A percentile compares a stretch with the other conserved stretches of the same genome.
Evolutionary conservation across 1,140 invertebrate species (phyloP).

Genomic region (Macrobrachium nipponense): DNA sequence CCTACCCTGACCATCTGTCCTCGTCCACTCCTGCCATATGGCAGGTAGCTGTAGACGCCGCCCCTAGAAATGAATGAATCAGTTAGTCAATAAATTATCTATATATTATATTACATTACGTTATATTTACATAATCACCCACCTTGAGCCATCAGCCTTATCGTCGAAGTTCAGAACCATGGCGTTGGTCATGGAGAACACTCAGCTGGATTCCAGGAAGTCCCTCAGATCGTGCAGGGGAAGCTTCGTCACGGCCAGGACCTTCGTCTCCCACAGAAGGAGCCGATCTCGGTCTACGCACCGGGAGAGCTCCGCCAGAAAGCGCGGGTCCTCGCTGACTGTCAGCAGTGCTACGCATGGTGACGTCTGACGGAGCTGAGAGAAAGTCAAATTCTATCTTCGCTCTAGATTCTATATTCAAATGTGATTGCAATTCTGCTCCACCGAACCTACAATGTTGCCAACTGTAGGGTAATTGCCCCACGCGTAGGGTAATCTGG

Average conservation of each 20-base stretch:
- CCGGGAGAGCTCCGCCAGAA: neutral
- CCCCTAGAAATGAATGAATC: neutral
- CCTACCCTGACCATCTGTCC: neutral
- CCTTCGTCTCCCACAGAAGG: slow-evolving; percentile 2
- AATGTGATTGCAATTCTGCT: too few species aligned
- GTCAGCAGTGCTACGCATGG: neutral
- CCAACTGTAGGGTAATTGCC: too few species aligned
- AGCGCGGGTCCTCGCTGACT: neutral
- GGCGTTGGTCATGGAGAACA: slow-evolving; percentile 9
- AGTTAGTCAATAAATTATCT: too few species aligned
- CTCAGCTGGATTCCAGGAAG: neutral
- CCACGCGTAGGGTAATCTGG: too few species aligned
- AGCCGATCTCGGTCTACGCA: neutral
- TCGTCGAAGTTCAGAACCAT: slow-evolving; percentile 3
- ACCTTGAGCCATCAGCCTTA: too few species aligned
- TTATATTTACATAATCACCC: too few species aligned
- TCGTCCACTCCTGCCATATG: neutral
- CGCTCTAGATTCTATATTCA: too few species aligned
- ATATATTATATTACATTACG: too few species aligned
- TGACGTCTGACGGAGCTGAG: too few species aligned
- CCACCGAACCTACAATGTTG: too few species aligned
- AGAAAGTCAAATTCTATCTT: too few species aligned
- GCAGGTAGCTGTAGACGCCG: neutral
- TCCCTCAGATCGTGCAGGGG: neutral
- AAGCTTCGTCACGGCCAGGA: neutral